A percentile compares a stretch with the other conserved stretches of the same genome.
Conservation (phyloP, 2,888 invertebrate species). For the Cryptocephalus primarius region DNA sequence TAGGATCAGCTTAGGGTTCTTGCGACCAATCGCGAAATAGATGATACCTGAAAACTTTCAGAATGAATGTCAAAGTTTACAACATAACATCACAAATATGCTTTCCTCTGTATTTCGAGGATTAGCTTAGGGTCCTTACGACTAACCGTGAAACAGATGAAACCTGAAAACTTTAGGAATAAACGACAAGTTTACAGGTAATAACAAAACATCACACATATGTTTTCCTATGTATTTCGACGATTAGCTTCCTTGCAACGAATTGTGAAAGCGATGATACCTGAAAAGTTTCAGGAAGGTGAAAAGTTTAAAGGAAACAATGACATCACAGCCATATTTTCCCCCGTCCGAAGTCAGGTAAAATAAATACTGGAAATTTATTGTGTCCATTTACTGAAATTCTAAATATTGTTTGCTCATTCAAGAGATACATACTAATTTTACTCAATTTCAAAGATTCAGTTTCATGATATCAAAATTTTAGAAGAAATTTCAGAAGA, state of each 20-base stretch:
- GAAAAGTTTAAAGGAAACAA: no score
- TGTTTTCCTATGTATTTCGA: no score
- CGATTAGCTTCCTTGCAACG: neutral
- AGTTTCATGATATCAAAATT: no score
- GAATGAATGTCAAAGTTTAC: neutral
- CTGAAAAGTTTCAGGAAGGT: neutral
- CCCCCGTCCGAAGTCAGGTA: neutral
- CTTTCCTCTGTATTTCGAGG: slow-evolving; percentile 8
- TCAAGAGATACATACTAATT: no score
- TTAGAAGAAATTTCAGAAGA: no score
- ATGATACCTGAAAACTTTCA: neutral
- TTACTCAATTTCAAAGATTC: no score
- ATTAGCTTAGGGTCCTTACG: slow-evolving; percentile 11
- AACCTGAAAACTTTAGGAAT: no score
- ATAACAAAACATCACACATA: no score
- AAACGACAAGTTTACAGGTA: no score
- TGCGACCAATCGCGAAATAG: slow-evolving; percentile 6
- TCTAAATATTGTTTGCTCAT: no score
- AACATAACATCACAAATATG: neutral
- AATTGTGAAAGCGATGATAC: neutral
- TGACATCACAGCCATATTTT: neutral
- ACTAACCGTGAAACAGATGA: slow-evolving; percentile 3
- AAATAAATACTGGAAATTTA: neutral
- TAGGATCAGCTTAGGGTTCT: slow-evolving; percentile 13
- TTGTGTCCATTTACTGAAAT: neutral